Conservation (phyloP, 1,140 invertebrate species). For the Musca domestica region DNA sequence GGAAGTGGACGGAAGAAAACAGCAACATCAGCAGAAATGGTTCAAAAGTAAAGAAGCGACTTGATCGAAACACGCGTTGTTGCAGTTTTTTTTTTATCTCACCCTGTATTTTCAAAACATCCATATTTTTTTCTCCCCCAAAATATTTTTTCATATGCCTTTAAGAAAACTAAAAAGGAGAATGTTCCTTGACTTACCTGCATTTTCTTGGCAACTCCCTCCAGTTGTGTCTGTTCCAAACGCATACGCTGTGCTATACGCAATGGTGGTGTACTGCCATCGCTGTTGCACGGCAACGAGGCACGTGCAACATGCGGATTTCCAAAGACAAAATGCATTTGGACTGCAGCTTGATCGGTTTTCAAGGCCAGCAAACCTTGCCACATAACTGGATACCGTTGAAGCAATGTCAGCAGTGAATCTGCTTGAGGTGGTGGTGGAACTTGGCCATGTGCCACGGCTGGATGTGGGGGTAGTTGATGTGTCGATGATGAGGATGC, state of each 20-base stretch:
- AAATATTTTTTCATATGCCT: too few species aligned
- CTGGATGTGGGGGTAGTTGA: constrained; percentile 36
- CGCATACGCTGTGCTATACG: constrained; percentile 96
- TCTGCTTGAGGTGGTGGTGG: constrained; percentile 76
- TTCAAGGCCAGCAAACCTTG: constrained; percentile 91
- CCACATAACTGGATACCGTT: constrained; percentile 94
- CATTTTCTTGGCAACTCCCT: constrained; percentile 93
- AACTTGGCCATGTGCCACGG: constrained; percentile 57
- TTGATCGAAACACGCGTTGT: too few species aligned
- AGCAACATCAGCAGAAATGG: too few species aligned
- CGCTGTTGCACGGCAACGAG: constrained; percentile 76
- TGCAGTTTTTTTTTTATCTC: too few species aligned
- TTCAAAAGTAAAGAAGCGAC: too few species aligned
- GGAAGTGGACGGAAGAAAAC: too few species aligned
- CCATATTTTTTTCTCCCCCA: too few species aligned
- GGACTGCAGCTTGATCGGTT: constrained; percentile 93
- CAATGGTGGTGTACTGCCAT: constrained; percentile 78
- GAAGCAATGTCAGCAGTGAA: constrained; percentile 72
- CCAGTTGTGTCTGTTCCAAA: constrained; percentile 88
- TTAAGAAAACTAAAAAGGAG: too few species aligned
- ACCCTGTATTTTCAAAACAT: too few species aligned
- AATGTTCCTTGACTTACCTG: constrained; percentile 66
- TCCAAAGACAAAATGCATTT: constrained; percentile 97
- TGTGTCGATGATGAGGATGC: constrained; percentile 67
- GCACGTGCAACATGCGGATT: constrained; percentile 81